Evolutionary conservation across 1,140 invertebrate genomes (phyloP).

Genomic region (Drosophila melanica): DNA sequence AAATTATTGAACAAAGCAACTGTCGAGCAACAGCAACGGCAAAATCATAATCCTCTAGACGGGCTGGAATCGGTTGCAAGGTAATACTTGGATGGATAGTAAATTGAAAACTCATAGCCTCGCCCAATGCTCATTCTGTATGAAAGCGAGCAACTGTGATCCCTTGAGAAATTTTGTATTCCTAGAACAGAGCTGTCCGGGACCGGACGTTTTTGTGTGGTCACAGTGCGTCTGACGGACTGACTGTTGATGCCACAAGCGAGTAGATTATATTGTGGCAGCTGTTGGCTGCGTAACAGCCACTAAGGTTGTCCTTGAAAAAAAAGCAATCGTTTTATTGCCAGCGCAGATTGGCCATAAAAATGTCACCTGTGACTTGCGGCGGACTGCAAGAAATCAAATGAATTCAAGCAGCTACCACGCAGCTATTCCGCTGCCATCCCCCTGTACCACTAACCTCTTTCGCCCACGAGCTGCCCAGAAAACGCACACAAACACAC

Average conservation of each 20-base stretch:
- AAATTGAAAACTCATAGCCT: conserved; percentile 59
- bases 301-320: conserved; percentile 50
- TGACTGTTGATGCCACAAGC: conserved; percentile 41
- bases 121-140: conserved; percentile 37
- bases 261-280: conserved; percentile 59
- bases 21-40: neutral
- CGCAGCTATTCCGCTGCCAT: neutral
- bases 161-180: conserved; percentile 75
- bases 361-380: conserved; percentile 79
- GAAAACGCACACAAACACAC: conserved; percentile 32
- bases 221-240: conserved; percentile 29
- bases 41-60: conserved; percentile 16
- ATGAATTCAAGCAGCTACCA: conserved; percentile 68
- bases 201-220: neutral
- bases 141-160: conserved; percentile 39
- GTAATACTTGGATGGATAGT: conserved; percentile 15
- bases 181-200: conserved; percentile 20
- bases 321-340: conserved; percentile 75
- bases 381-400: conserved; percentile 70
- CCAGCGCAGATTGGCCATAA: conserved; percentile 75
- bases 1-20: conserved; percentile 50
- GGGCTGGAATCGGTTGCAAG: neutral
- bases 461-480: neutral
- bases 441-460: neutral
- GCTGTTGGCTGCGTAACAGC: conserved; percentile 22